phyloP scores from a whole-genome alignment of 2,113 vertebrate genomes.

The Cyphomyrus discorhynchus region DNA sequence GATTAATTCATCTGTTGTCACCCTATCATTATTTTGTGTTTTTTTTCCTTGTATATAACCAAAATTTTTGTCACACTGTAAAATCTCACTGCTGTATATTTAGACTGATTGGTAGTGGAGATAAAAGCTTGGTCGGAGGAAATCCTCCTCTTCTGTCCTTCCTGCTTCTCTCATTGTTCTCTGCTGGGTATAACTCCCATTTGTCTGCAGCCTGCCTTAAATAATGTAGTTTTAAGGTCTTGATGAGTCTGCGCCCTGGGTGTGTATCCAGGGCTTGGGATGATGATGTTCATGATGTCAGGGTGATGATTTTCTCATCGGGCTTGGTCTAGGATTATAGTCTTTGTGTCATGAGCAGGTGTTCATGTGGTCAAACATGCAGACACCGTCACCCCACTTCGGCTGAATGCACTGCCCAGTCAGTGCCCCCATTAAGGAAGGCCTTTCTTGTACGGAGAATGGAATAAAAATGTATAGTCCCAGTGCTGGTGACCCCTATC shows the following conservation, averaged over 20 bases:
- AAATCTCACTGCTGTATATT: not conserved
- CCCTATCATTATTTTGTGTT: constrained; percentile 10
- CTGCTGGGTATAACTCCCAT: constrained; percentile 36
- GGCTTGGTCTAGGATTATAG: not conserved
- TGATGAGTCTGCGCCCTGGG: not conserved
- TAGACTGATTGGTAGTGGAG: constrained; percentile 27
- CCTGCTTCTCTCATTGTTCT: constrained; percentile 38
- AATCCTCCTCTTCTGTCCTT: constrained; percentile 37
- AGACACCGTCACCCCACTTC: not conserved
- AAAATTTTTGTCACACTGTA: not conserved
- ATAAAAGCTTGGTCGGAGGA: constrained; percentile 41
- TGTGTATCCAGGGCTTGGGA: not conserved
- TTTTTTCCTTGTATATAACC: not conserved
- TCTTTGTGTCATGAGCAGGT: not conserved
- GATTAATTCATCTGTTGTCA: constrained; percentile 38
- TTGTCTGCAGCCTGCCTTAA: constrained; percentile 33
- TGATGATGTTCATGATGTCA: not conserved
- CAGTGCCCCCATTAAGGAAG: not conserved
- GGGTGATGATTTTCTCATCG: not conserved
- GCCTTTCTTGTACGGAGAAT: not conserved
- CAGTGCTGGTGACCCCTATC: not conserved
- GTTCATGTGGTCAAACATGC: not conserved
- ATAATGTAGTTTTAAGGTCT: not conserved
- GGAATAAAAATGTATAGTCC: not conserved
- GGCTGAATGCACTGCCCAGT: not conserved